Conservation (phyloP, 2,888 invertebrate genomes). For the Thymelicus acteon region DNA sequence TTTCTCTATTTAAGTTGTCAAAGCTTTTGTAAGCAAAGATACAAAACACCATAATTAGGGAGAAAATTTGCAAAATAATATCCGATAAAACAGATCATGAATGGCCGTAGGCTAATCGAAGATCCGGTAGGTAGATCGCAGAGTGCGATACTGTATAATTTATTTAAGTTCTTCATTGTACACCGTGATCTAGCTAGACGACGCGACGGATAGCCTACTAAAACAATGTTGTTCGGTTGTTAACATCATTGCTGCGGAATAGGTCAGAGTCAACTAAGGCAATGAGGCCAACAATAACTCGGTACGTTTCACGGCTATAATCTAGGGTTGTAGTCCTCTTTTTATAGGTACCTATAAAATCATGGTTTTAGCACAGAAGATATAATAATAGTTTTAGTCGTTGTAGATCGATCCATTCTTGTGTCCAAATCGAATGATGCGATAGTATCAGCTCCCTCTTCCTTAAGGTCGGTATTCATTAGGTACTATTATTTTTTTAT, state of each 20-base stretch:
- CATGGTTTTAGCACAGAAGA: no score
- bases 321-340: no score
- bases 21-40: slow-evolving; percentile 3
- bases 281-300: neutral
- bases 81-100: slow-evolving; percentile 25
- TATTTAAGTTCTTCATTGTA: slow-evolving; percentile 29
- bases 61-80: slow-evolving; percentile 26
- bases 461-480: no score
- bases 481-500: no score
- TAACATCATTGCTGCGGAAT: neutral
- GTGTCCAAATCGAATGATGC: no score
- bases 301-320: neutral
- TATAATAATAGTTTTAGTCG: no score
- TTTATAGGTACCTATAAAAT: no score
- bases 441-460: no score
- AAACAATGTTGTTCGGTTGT: slow-evolving; percentile 12
- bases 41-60: slow-evolving; percentile 19
- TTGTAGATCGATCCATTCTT: no score
- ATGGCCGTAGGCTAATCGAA: slow-evolving; percentile 3
- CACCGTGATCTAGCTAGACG: slow-evolving; percentile 7
- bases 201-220: neutral
- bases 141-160: slow-evolving; percentile 24
- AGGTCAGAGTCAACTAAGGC: neutral
- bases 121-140: slow-evolving; percentile 32
- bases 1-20: neutral